Base-by-base conservation (phyloP, 1,140 invertebrate species). In the Zophobas morio region DNA sequence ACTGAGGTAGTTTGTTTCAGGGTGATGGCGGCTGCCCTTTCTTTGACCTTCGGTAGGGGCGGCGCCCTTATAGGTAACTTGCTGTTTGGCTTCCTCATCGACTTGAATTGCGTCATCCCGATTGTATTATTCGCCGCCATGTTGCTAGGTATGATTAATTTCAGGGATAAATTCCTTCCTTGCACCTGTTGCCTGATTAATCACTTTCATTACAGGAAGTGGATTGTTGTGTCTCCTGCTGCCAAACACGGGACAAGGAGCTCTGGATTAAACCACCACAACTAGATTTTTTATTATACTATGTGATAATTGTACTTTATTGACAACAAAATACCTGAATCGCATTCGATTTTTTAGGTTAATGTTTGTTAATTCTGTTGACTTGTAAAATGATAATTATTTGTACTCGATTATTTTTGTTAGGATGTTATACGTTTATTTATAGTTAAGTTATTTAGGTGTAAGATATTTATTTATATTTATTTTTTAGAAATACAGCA, bases 1-100 rank as follows among this genome's bases (percentile, higher is more conserved):
- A 20, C 20, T 20, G 20, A 20, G 20, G 20, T 20, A 20, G 20
- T 20, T 57, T 33, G 75, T 80, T 80, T 76, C 84, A 93, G 93
- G 87, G 92, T 93, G 83, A 93, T 94, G 92, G 93, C 93, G 39
- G 92, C 93, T 1, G 92, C 92, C 46, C 86, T 94, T 34, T 93
- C 93, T 6, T 85, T 93, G 37, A 93, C 92, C 2, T 92, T 92
- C 85, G 93, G 93, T 77, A 87, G 93, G 88, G 88, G 92, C 49
- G 93, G 93, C 20, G 92, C 91, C 53, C 85, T 93, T 20, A 85
- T 92, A 20, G 92, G 92, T 47, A 93, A 93, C 85, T 84, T 93
- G 40, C 84, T 92, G 33, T 93, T 93, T 80, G 92, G 92, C 47
- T 92, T 92, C 83, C 86, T 94, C 32, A 92, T 94, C 70, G 93